A percentile compares a stretch with the other conserved stretches of the same genome.
Conservation (phyloP, 1,140 invertebrate genomes). For the Diachasmimorpha longicaudata region DNA sequence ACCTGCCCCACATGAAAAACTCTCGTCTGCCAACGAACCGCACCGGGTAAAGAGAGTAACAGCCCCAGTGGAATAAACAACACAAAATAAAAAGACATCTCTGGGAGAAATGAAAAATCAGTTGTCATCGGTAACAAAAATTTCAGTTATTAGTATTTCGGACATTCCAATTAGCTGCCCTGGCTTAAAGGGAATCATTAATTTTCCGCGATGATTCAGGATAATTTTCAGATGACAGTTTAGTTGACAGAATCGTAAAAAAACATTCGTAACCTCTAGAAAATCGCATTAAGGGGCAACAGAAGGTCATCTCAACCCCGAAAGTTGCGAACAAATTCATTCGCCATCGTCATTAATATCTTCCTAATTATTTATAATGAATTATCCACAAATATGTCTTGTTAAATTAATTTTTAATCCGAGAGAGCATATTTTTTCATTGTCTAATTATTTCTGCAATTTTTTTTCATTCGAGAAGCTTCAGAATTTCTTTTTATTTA, state of each 20-base stretch:
- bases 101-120: not conserved
- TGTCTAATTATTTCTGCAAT: too few relatives aligned
- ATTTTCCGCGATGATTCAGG: not conserved
- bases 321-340: too few relatives aligned
- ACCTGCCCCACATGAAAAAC: conserved; percentile 50
- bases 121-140: not conserved
- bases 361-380: too few relatives aligned
- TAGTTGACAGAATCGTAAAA: not conserved
- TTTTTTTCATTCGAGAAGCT: too few relatives aligned
- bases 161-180: not conserved
- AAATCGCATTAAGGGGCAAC: too few relatives aligned
- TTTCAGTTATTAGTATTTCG: not conserved
- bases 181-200: not conserved
- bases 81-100: not conserved
- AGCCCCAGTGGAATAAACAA: not conserved
- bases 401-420: too few relatives aligned
- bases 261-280: too few relatives aligned
- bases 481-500: too few relatives aligned
- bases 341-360: too few relatives aligned
- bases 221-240: not conserved
- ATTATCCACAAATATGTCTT: too few relatives aligned
- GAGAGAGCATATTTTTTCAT: too few relatives aligned
- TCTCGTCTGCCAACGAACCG: conserved; percentile 44
- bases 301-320: too few relatives aligned
- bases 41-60: conserved; percentile 37